Evolutionary conservation across 2,797 vertebrate genomes (phyloP).

Genomic region (Tiaroga cobitis): DNA sequence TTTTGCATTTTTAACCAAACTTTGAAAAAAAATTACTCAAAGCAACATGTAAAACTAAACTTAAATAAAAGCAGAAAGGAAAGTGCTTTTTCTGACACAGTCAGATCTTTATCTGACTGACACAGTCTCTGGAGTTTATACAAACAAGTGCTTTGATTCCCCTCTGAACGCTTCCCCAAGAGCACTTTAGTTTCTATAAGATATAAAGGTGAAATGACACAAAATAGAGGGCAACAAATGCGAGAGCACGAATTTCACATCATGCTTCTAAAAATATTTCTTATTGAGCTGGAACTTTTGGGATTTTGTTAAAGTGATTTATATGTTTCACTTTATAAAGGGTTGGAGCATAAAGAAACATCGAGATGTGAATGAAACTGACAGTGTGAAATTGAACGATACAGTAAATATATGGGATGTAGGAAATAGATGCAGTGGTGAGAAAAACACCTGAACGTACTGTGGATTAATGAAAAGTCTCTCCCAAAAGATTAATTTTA

Average conservation of each 20-base stretch:
- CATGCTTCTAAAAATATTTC: neutral
- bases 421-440: neutral
- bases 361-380: neutral
- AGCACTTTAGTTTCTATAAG: neutral
- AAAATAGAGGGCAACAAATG: neutral
- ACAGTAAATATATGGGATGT: neutral
- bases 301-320: neutral
- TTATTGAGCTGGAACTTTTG: neutral
- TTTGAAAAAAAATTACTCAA: too few species aligned
- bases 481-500: neutral
- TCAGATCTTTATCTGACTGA: neutral
- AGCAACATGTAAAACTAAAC: neutral
- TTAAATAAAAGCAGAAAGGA: neutral
- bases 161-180: neutral
- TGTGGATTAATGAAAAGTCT: neutral
- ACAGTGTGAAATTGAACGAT: neutral
- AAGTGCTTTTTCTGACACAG: neutral
- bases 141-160: neutral
- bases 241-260: neutral
- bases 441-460: neutral
- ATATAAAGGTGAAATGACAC: constrained; percentile 3
- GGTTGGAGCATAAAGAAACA: neutral
- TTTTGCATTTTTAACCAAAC: neutral
- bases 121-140: constrained; percentile 1
- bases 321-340: neutral